Evolutionary conservation across 1,140 invertebrate species (phyloP), one percentile per base, ranked within the genome.

Genomic region (Pseudoatta argentina): DNA sequence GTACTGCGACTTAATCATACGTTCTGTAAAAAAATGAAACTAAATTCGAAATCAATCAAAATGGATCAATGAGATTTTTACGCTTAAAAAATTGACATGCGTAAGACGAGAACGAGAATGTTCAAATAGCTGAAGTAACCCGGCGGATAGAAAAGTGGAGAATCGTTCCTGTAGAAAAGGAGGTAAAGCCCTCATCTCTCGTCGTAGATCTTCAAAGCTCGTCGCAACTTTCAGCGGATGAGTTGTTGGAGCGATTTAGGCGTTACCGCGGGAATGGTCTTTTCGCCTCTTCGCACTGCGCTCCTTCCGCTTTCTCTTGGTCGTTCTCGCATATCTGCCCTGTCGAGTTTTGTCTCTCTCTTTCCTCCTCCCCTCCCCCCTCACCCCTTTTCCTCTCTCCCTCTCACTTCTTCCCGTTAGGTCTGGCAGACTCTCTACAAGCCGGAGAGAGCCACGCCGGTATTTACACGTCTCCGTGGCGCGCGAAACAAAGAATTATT

Each of bases 401-500:
- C 24, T 48, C 55, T 86, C 67, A 0, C 27, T 82, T 77, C 24
- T 63, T 76, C 24, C 39, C 27, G 57, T 59, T 77, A 66, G 51
- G 51, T 77, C 72, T 85, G 77, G 89, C 89, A 86, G 86, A 77
- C 82, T 91, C 88, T 85, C 79, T 81, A 86, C 82, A 78, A 87
- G 88, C 79, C 30, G 66, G 71, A 72, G 85, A 90, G 87, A 93
- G 86, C 90, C 90, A 90, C 85, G 88, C 81, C 86, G 91, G 92
- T 95, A 94, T 94, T 94, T 94, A 94, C 94, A 94, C 94, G 92
- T 95, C 94, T 93, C 89, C 87, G 87, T 91, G 87, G 88, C 87
- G 85, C 78, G 89, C 89, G 93, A 95, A 95, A 95, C 94, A 94
- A 94, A 95, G 94, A 95, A 95, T 95, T 95, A 94, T 95, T 94